These are phyloP conservation scores for Chrysolina oricalcia DNA, from an alignment of 2,888 invertebrate species.

Conservation along the genomic window DNA sequence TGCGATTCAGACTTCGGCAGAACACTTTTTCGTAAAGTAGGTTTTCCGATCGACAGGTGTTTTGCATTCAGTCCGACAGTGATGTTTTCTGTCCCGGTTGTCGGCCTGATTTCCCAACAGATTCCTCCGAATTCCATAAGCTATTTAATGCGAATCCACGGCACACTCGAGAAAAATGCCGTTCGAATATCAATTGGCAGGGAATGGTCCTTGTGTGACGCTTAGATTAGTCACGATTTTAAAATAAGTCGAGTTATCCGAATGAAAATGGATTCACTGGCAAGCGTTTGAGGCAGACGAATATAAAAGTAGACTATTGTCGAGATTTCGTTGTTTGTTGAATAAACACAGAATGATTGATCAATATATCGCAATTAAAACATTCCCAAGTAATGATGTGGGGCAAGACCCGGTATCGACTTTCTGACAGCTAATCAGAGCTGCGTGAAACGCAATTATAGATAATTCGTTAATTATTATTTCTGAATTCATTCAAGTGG, in stretches of 20 bases:
- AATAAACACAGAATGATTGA: conserved; percentile 17
- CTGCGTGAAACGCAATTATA: conserved; percentile 19
- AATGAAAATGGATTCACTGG: conserved; percentile 19
- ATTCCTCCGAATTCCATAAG: not conserved
- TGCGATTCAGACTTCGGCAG: too few relatives aligned
- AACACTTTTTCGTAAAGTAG: too few relatives aligned
- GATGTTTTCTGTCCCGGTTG: too few relatives aligned
- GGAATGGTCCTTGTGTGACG: conserved; percentile 13
- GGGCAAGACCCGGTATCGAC: conserved; percentile 11
- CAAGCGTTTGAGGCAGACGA: conserved; percentile 10
- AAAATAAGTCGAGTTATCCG: conserved; percentile 14
- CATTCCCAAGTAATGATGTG: conserved; percentile 4
- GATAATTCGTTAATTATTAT: conserved; percentile 10
- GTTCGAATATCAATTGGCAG: conserved; percentile 8
- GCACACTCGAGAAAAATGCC: not conserved
- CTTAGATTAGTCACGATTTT: conserved; percentile 1
- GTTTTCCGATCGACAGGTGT: too few relatives aligned
- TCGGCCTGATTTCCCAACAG: too few relatives aligned
- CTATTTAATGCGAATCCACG: not conserved
- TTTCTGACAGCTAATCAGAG: conserved; percentile 17
- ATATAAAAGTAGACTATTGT: conserved; percentile 6
- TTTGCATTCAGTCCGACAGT: too few relatives aligned
- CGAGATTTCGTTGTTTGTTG: conserved; percentile 9
- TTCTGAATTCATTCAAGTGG: conserved; percentile 15
- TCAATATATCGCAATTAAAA: conserved; percentile 24